Percentiles rank a stretch among this genome's conserved stretches.
Evolutionary conservation across 1,140 invertebrate species (phyloP).

Genomic region (Anthonomus grandis): DNA sequence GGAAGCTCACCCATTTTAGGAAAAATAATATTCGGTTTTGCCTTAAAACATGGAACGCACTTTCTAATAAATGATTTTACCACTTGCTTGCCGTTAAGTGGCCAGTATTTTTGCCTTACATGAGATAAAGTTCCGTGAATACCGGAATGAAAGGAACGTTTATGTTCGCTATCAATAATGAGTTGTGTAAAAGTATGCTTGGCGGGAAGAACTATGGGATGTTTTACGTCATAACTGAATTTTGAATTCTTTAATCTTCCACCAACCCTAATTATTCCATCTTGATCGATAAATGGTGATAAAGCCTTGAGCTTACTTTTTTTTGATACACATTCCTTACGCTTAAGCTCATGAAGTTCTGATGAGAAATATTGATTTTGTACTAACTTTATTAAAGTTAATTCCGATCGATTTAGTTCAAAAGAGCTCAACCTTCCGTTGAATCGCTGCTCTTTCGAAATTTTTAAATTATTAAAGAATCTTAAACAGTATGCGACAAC

Average conservation of each 20-base stretch:
- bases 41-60: constrained; percentile 32
- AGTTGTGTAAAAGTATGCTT: no score
- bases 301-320: constrained; percentile 26
- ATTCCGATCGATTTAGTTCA: constrained; percentile 1
- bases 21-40: constrained; percentile 18
- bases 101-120: no score
- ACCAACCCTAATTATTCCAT: constrained; percentile 35
- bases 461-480: constrained; percentile 6
- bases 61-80: constrained; percentile 31
- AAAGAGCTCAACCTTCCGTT: background rate
- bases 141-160: no score
- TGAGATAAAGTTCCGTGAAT: no score
- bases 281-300: constrained; percentile 45
- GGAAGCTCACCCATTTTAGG: constrained; percentile 46
- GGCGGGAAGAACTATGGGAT: no score
- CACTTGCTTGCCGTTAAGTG: constrained; percentile 25
- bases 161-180: no score
- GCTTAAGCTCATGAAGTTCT: constrained; percentile 10
- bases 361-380: constrained; percentile 2
- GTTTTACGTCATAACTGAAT: constrained; percentile 33
- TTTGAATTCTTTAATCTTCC: constrained; percentile 41
- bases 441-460: background rate
- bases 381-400: constrained; percentile 8
- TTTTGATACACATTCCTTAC: background rate
- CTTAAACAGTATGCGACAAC: constrained; percentile 18